Evolutionary conservation across 2,888 invertebrate species (phyloP).

Genomic region (Philaethria dido): DNA sequence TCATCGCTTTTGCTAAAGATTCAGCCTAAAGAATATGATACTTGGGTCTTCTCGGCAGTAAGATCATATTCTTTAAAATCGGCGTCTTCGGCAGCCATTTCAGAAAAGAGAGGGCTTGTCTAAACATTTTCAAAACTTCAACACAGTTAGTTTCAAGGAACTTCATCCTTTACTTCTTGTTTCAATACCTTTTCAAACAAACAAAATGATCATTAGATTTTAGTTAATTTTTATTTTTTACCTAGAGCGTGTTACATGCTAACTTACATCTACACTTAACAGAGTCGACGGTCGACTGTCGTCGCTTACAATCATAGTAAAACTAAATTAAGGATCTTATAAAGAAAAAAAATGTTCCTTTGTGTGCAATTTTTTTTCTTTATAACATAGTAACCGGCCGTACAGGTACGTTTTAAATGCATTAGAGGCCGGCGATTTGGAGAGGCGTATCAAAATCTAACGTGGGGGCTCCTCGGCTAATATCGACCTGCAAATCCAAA

Average conservation of each 20-base stretch:
- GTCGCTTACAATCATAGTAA: slow-evolving; percentile 44
- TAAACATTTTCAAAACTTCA: slow-evolving; percentile 83
- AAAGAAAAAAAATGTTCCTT: slow-evolving; percentile 21
- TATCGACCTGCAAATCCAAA: slow-evolving; percentile 84
- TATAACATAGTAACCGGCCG: slow-evolving; percentile 49
- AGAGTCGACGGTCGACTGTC: slow-evolving; percentile 41
- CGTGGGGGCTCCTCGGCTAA: slow-evolving; percentile 76
- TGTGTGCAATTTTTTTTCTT: slow-evolving; percentile 19
- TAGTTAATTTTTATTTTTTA: slow-evolving; percentile 73
- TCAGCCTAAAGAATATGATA: slow-evolving; percentile 71
- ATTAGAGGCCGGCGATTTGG: slow-evolving; percentile 65
- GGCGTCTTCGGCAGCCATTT: slow-evolving; percentile 72
- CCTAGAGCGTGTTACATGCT: slow-evolving; percentile 70
- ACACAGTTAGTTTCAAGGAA: slow-evolving; percentile 83
- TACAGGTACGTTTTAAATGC: slow-evolving; percentile 74
- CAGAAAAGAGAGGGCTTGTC: slow-evolving; percentile 69
- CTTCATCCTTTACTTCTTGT: slow-evolving; percentile 93
- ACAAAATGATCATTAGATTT: slow-evolving; percentile 89
- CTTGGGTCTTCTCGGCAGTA: slow-evolving; percentile 59
- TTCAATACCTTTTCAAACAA: slow-evolving; percentile 93
- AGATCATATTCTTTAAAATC: slow-evolving; percentile 75
- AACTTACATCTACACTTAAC: slow-evolving; percentile 70
- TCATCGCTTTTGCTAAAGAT: slow-evolving; percentile 40
- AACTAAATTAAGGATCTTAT: slow-evolving; percentile 24
- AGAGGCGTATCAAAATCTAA: slow-evolving; percentile 69